phyloP scores from a whole-genome alignment of 2,797 vertebrate genomes.

The Trachops cirrhosus region DNA sequence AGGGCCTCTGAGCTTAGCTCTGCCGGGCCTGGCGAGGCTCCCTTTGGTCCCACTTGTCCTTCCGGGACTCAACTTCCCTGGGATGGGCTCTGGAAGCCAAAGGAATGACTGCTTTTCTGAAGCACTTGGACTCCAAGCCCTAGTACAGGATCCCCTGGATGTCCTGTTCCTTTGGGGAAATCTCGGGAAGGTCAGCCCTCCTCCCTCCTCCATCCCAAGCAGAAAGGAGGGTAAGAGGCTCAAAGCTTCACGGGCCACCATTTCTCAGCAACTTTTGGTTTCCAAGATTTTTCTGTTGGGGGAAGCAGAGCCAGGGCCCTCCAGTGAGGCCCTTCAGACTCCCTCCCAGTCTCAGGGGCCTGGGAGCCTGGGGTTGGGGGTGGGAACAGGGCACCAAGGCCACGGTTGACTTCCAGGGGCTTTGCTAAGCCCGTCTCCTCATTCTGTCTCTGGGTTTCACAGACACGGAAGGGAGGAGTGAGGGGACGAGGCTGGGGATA shows the following conservation, averaged over 20 bases:
- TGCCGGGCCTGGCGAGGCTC: neutral
- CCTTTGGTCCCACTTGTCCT: neutral
- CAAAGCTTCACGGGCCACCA: neutral
- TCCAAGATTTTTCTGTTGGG: neutral
- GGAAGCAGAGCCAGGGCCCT: neutral
- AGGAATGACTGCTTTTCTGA: neutral
- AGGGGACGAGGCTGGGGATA: neutral
- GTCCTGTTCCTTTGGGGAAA: neutral
- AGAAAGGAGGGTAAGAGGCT: neutral
- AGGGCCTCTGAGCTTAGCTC: neutral
- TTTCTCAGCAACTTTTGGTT: neutral
- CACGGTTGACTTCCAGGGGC: neutral
- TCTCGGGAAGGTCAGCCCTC: neutral
- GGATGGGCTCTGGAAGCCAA: neutral
- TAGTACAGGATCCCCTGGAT: neutral
- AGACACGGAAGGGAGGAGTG: neutral
- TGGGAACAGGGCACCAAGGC: neutral
- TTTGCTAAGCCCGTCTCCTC: neutral
- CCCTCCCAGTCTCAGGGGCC: neutral
- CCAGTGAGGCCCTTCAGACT: neutral
- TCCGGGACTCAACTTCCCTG: neutral
- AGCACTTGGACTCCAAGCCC: neutral
- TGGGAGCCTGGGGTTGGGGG: neutral
- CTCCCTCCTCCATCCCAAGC: neutral
- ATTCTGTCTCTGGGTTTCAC: neutral